phyloP scores from a whole-genome alignment of 2,888 invertebrate species.

The Busseola fusca region DNA sequence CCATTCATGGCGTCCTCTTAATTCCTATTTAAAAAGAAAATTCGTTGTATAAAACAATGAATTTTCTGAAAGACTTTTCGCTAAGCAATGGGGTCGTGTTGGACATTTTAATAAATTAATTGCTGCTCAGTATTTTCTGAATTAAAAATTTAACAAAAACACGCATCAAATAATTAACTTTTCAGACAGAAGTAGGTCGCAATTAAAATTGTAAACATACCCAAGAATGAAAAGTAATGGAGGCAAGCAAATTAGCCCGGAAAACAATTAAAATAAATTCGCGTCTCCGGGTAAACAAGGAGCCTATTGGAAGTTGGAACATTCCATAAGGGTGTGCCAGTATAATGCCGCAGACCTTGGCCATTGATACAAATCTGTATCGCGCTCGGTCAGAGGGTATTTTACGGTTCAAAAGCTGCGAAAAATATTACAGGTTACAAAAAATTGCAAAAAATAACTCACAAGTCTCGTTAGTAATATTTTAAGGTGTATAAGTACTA shows the following conservation, averaged over 20 bases:
- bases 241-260: slow-evolving; percentile 21
- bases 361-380: neutral
- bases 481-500: neutral
- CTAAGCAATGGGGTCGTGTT: neutral
- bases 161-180: neutral
- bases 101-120: neutral
- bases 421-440: too few species aligned
- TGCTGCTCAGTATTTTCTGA: neutral
- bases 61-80: slow-evolving; percentile 6
- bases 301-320: slow-evolving; percentile 3
- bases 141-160: neutral
- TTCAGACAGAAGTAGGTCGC: neutral
- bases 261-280: slow-evolving; percentile 54
- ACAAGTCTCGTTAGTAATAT: neutral
- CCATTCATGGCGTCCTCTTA: neutral
- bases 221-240: slow-evolving; percentile 20
- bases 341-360: neutral
- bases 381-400: too few species aligned
- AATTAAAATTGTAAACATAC: slow-evolving; percentile 25
- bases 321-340: neutral
- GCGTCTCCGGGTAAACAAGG: slow-evolving; percentile 17
- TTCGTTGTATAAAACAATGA: neutral
- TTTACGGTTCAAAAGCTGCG: neutral
- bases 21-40: slow-evolving; percentile 9
- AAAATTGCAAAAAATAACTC: neutral